A percentile compares a stretch with the other conserved stretches of the same genome.
phyloP scores from a whole-genome alignment of 2,113 vertebrate genomes.

The Corapipo altera region DNA sequence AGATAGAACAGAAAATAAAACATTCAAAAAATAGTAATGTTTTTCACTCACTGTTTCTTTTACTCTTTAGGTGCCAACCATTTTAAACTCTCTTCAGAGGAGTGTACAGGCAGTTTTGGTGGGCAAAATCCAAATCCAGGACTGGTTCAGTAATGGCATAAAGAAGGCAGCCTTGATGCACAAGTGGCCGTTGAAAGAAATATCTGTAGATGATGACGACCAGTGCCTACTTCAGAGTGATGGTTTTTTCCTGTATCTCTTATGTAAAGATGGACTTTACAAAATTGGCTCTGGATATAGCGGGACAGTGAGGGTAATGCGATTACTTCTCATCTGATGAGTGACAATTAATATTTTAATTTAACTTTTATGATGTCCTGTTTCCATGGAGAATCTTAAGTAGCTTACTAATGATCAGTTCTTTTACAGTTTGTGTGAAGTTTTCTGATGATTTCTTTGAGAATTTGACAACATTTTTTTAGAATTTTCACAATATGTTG shows the following conservation, averaged over 20 bases:
- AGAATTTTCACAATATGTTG: neutral
- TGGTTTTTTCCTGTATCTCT: constrained; percentile 95
- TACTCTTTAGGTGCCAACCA: constrained; percentile 88
- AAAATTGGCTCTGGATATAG: constrained; percentile 99
- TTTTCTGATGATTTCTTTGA: neutral
- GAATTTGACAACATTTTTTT: neutral
- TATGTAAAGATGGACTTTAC: constrained; percentile 98
- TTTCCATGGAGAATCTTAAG: neutral
- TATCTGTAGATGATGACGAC: constrained; percentile 93
- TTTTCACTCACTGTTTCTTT: neutral
- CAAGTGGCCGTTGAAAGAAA: constrained; percentile 94
- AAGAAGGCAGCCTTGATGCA: constrained; percentile 98
- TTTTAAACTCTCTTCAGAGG: constrained; percentile 94
- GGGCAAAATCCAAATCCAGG: constrained; percentile 98
- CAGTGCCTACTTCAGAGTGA: constrained; percentile 96
- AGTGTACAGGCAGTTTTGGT: constrained; percentile 98
- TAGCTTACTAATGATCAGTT: neutral
- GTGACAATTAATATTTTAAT: neutral
- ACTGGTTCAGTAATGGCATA: constrained; percentile 98
- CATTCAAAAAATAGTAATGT: accelerated
- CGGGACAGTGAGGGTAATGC: constrained; percentile 94
- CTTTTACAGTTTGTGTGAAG: neutral
- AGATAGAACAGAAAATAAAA: neutral
- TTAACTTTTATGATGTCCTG: neutral
- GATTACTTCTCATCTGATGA: constrained; percentile 18